Evolutionary conservation across 2,113 vertebrate genomes (phyloP), one percentile per base, ranked within the genome.

Genomic region (Trachemys scripta): DNA sequence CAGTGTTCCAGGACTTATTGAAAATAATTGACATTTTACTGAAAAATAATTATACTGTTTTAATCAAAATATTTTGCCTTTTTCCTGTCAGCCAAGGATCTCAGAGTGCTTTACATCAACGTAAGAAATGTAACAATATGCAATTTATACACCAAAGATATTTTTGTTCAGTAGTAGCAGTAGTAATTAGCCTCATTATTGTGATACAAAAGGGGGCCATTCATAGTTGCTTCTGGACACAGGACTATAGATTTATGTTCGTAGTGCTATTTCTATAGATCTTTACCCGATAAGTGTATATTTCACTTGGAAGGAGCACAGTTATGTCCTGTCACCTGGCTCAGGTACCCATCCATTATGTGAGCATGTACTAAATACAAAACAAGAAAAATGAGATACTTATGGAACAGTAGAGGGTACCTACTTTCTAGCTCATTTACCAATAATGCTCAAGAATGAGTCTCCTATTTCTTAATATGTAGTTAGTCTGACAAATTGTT

Each of bases 401-500:
- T 38, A 38, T 38, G n/a, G 56, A 47, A 27, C 7, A 2, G 9
- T 12, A 89, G 84, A n/a, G 8, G 1, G 3, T 25, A 76, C 17
- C 7, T 3, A 45, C 75, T 76, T 92, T 53, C 51, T 31, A 57
- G 47, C 10, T 89, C 45, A 62, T 65, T 49, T 16, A 57, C 20
- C 27, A 12, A n/a, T 72, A 38, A 38, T 72, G 2, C 62, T 7
- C 20, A 76, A 8, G 6, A 94, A 45, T 31, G 2, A 65, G 75
- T 86, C 75, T 29, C 12, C 27, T 7, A 47, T 87, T 89, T 91
- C 65, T 19, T 75, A n/a, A 80, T 0, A 82, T 25, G 25, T n/a
- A 59, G 53, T 8, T 82, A 29, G 82, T 22, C 47, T 10, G 49
- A 57, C 5, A 91, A 50, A 53, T 6, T 0, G 0, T 22, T 35